Evolutionary conservation across 2,888 invertebrate genomes (phyloP).

Genomic region (Carcina quercana): DNA sequence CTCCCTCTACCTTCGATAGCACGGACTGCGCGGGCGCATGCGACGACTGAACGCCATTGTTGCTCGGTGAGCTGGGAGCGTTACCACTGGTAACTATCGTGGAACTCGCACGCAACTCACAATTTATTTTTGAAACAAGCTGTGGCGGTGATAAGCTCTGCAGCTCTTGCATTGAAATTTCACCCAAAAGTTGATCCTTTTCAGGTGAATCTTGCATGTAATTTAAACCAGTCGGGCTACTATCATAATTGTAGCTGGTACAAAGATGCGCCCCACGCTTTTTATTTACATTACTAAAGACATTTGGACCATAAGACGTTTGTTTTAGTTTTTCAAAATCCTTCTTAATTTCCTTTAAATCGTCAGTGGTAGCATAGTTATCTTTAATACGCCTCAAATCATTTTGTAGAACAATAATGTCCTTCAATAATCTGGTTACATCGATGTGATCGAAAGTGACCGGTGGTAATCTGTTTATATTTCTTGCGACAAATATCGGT

Average conservation of each 20-base stretch:
- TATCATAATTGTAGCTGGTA: too few species aligned
- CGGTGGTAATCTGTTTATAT: slow-evolving; percentile 11
- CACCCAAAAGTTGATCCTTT: background rate
- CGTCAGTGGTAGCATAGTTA: background rate
- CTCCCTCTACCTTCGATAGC: too few species aligned
- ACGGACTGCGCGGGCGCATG: too few species aligned
- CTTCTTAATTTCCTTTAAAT: too few species aligned
- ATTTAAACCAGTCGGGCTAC: slow-evolving; percentile 2
- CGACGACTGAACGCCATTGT: too few species aligned
- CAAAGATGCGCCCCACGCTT: background rate
- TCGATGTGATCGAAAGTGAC: slow-evolving; percentile 11
- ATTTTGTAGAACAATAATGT: slow-evolving; percentile 2
- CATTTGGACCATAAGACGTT: background rate
- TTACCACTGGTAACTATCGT: too few species aligned
- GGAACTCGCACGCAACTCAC: too few species aligned
- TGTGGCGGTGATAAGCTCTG: background rate
- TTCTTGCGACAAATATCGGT: slow-evolving; percentile 12
- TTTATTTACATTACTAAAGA: background rate
- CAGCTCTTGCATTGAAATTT: background rate
- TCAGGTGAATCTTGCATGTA: background rate
- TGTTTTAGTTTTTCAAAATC: background rate
- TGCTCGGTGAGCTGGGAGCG: too few species aligned
- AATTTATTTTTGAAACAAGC: too few species aligned
- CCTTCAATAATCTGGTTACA: slow-evolving; percentile 11
- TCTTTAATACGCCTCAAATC: background rate